Evolutionary conservation across 2,797 vertebrate genomes (phyloP).

Genomic region (Anas georgica): DNA sequence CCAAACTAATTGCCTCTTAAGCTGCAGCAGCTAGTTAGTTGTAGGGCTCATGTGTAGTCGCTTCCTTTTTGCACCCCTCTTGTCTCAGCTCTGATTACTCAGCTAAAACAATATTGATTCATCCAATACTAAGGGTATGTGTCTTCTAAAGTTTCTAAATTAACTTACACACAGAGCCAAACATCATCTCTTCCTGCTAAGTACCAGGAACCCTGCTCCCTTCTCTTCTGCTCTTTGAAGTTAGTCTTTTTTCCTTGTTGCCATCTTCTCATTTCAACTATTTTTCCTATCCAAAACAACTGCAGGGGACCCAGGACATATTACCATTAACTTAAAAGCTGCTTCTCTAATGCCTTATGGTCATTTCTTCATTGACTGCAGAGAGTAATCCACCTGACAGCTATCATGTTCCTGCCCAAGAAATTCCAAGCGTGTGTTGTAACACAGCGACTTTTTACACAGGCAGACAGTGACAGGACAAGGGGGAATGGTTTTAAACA

Average conservation of each 20-base stretch:
- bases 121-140: background rate
- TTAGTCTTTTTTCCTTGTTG: background rate
- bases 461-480: no score
- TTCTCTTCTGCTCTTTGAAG: background rate
- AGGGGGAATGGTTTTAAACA: no score
- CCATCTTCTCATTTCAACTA: background rate
- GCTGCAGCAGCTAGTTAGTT: background rate
- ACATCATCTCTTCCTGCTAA: background rate
- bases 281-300: background rate
- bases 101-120: background rate
- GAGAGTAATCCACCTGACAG: background rate
- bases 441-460: background rate
- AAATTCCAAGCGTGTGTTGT: background rate
- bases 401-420: background rate
- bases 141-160: background rate
- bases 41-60: background rate
- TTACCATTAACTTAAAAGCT: background rate
- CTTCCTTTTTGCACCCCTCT: background rate
- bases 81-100: background rate
- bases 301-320: background rate
- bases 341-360: background rate
- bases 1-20: fast-evolving
- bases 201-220: background rate
- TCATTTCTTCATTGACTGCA: fast-evolving
- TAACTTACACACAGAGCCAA: background rate